Evolutionary conservation across 2,797 vertebrate genomes (phyloP), one percentile per base, ranked within the genome.

Genomic region (Bovichtus variegatus): DNA sequence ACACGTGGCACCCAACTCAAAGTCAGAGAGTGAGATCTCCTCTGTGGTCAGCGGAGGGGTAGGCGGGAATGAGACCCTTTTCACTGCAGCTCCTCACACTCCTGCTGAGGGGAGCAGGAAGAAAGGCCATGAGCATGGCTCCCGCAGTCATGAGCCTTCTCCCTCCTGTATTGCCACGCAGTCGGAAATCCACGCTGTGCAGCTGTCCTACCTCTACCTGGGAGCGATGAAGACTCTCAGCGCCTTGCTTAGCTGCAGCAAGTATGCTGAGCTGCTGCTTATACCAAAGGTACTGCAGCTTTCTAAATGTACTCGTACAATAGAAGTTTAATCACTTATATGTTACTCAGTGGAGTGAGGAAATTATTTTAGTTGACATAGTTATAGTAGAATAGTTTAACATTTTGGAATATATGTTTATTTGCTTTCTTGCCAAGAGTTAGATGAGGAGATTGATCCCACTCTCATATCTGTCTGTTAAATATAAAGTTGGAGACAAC

Each of bases 221-320:
- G 97, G 98, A 51, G 97, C 98, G 76, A 99, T 99, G 98, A 99
- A 99, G 92, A 95, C 97, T 1, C 96, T 99, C 41, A 97, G 98
- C 8, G 95, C 96, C 27, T 96, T 99, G 83, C 96, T 99, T 10
- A 98, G 98, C 91, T 99, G 98, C 84, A 99, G 98, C 93, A 99
- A 99, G 90, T 99, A 99, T 1, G 98, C 98, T 0, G 98, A 99
- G 77, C 94, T 99, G 44, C 93, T 99, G 59, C 95, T 99, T n/a
- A 97, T 99, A 47, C 98, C 98, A 2, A 99, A 98, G 94, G 97
- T 98, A 76, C 73, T 91, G 63, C 4, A 34, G 2, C 27, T 23
- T 2, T 2, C 9, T 36, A 1, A 2, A 38, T 51, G 23, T 6
- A 27, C 23, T 58, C 9, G 18, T 1, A 40, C 47, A 78, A 8